These are phyloP conservation scores for Marronus borbonicus DNA, from an alignment of 2,888 invertebrate genomes.

Conservation along the genomic window DNA sequence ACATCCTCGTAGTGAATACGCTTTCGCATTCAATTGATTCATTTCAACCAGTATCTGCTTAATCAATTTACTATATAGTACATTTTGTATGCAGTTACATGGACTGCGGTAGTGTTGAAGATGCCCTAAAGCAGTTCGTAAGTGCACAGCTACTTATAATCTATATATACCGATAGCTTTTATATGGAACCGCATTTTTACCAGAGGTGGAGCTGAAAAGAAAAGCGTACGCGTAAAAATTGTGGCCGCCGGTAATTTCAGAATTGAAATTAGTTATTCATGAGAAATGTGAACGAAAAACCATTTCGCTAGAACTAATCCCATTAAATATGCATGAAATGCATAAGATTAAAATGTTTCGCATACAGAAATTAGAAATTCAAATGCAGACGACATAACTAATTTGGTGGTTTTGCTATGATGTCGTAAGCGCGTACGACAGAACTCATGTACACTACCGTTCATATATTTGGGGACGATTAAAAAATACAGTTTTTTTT, in stretches of 20 bases:
- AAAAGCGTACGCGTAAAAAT: conserved; percentile 4
- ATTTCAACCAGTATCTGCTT: conserved; percentile 7
- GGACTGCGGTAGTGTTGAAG: background rate
- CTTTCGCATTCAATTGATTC: background rate
- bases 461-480: too few species aligned
- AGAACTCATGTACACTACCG: background rate
- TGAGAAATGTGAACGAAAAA: conserved; percentile 41
- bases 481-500: too few species aligned
- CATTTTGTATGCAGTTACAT: background rate
- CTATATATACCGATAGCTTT: background rate
- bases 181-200: background rate
- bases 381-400: conserved; percentile 45
- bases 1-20: background rate
- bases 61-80: background rate
- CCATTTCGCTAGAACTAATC: conserved; percentile 27
- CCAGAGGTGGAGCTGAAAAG: background rate
- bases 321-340: conserved; percentile 43
- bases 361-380: conserved; percentile 45
- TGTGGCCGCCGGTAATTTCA: background rate
- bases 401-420: conserved; percentile 17
- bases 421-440: background rate
- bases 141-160: background rate
- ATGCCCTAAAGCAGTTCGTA: background rate
- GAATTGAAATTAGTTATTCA: conserved; percentile 25
- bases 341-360: conserved; percentile 44